Conservation (phyloP, 2,888 invertebrate genomes). For the Peribatodes rhomboidaria region DNA sequence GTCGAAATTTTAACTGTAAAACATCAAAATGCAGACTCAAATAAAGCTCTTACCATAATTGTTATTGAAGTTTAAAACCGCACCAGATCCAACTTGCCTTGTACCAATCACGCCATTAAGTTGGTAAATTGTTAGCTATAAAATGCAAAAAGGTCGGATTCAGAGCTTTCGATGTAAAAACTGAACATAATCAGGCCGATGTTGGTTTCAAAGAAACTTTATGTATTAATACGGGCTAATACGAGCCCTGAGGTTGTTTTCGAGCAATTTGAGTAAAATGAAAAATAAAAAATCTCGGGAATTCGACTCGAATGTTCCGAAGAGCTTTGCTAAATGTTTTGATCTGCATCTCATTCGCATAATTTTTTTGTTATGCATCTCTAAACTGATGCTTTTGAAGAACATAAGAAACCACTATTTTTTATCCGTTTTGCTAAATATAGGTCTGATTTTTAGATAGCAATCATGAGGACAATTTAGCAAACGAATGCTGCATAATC, state of each 20-base stretch:
- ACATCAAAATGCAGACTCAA: constrained; percentile 51
- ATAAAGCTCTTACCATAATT: constrained; percentile 60
- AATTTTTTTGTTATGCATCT: constrained; percentile 29
- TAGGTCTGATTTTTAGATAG: neutral
- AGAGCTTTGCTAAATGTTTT: constrained; percentile 29
- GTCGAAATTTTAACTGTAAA: constrained; percentile 18
- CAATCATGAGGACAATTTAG: neutral
- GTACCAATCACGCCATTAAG: constrained; percentile 71
- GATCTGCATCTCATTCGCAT: constrained; percentile 36
- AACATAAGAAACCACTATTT: neutral
- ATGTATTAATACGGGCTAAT: constrained; percentile 51
- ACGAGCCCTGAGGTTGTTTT: constrained; percentile 46
- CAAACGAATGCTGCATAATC: neutral
- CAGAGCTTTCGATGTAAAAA: constrained; percentile 52
- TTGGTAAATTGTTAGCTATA: constrained; percentile 73
- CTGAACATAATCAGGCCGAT: constrained; percentile 42
- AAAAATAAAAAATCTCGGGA: constrained; percentile 40
- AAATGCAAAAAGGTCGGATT: constrained; percentile 73
- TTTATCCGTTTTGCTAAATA: neutral
- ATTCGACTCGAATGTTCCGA: constrained; percentile 31
- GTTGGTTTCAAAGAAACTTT: constrained; percentile 47
- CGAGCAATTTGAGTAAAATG: constrained; percentile 41
- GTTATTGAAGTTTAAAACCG: constrained; percentile 60
- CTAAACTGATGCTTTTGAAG: constrained; percentile 3
- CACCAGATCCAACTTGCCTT: constrained; percentile 56